phyloP scores from a whole-genome alignment of 1,140 invertebrate genomes.

The Philotrypesis tridentata region DNA sequence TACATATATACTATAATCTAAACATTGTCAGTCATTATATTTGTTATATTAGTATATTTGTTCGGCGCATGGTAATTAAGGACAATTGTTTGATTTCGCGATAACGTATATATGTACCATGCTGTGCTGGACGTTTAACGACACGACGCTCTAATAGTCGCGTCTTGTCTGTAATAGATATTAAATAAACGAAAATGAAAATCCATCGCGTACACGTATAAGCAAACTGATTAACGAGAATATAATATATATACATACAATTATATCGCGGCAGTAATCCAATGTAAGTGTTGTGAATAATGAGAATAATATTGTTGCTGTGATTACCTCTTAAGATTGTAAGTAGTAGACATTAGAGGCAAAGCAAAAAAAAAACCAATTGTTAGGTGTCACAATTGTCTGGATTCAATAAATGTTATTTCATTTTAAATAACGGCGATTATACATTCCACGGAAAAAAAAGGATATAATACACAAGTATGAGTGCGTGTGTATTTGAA shows the following conservation, averaged over 20 bases:
- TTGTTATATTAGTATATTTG: not conserved
- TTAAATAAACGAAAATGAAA: constrained; percentile 57
- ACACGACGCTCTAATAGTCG: constrained; percentile 52
- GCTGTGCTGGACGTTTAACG: constrained; percentile 34
- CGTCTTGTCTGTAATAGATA: constrained; percentile 68
- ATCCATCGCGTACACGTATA: constrained; percentile 71
- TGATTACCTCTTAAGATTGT: constrained; percentile 75
- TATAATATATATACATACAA: constrained; percentile 54
- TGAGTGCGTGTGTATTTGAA: constrained; percentile 12
- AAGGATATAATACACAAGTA: constrained; percentile 7
- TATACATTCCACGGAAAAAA: constrained; percentile 17
- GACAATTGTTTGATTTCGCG: constrained; percentile 3
- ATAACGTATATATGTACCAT: constrained; percentile 12
- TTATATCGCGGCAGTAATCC: constrained; percentile 72
- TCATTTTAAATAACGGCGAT: constrained; percentile 69
- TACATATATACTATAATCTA: constrained; percentile 13
- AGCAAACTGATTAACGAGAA: constrained; percentile 70
- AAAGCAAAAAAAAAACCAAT: constrained; percentile 60
- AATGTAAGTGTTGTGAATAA: constrained; percentile 75
- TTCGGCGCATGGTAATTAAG: not conserved
- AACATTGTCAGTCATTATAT: constrained; percentile 26
- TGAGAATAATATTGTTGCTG: constrained; percentile 75
- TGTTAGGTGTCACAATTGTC: constrained; percentile 72
- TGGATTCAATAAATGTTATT: constrained; percentile 75
- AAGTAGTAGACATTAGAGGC: constrained; percentile 72